Conservation (phyloP, 2,113 vertebrate genomes). For the Scomber japonicus region DNA sequence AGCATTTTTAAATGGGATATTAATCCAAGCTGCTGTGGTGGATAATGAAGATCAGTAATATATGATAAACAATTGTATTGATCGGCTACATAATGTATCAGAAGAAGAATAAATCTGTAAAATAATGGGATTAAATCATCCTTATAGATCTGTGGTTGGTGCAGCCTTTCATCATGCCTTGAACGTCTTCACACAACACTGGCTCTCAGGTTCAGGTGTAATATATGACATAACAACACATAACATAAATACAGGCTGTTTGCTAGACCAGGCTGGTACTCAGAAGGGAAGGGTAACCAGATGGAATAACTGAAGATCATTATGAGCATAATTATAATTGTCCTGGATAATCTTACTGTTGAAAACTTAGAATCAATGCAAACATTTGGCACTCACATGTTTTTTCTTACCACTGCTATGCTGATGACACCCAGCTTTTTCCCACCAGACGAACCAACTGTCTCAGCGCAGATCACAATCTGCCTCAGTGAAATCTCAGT, state of each 20-base stretch:
- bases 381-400: no score
- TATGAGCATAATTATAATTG: neutral
- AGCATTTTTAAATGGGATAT: no score
- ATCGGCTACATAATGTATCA: neutral
- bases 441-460: no score
- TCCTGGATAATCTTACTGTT: neutral
- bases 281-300: neutral
- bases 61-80: neutral
- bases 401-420: no score
- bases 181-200: neutral
- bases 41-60: neutral
- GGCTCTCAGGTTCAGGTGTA: no score
- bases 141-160: neutral
- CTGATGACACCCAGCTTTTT: no score
- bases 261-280: no score
- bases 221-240: neutral
- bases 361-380: neutral
- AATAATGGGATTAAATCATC: constrained; percentile 3
- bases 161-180: neutral
- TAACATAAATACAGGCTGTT: neutral
- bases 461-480: no score
- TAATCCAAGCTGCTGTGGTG: neutral
- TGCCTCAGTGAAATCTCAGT: no score
- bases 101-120: neutral
- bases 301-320: neutral